Evolutionary conservation across 2,888 invertebrate genomes (phyloP).

Genomic region (Tuberolachnus salignus): DNA sequence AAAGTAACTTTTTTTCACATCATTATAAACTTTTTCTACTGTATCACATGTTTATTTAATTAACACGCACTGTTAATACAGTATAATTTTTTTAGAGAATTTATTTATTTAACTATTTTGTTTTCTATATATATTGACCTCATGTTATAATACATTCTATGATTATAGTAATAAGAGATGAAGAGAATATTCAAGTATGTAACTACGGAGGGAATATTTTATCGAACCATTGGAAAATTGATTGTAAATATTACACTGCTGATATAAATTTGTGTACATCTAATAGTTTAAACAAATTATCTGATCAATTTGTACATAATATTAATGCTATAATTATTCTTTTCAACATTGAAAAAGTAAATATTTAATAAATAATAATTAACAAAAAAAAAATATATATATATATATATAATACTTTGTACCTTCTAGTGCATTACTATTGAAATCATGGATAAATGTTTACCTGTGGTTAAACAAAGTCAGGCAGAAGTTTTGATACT

Average conservation of each 20-base stretch:
- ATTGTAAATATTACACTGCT: slow-evolving; percentile 51
- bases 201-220: slow-evolving; percentile 34
- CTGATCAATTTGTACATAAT: slow-evolving; percentile 34
- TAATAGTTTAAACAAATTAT: slow-evolving; percentile 28
- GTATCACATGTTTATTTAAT: too few species aligned
- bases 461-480: slow-evolving; percentile 41
- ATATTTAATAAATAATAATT: slow-evolving; percentile 5
- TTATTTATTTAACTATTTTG: neutral
- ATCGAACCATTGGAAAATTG: slow-evolving; percentile 32
- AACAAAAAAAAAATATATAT: too few species aligned
- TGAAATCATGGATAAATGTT: slow-evolving; percentile 26
- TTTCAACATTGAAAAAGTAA: slow-evolving; percentile 38
- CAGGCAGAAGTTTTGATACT: slow-evolving; percentile 42
- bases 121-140: neutral
- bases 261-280: slow-evolving; percentile 44
- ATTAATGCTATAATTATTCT: slow-evolving; percentile 50
- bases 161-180: slow-evolving; percentile 38
- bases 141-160: neutral
- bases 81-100: neutral
- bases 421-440: slow-evolving; percentile 19
- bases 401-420: neutral
- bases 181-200: slow-evolving; percentile 42
- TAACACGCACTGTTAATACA: too few species aligned
- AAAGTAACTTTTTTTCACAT: too few species aligned
- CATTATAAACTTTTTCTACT: too few species aligned